Evolutionary conservation across 2,797 vertebrate species (phyloP), one percentile per base, ranked within the genome.

Genomic region (Anas acuta): DNA sequence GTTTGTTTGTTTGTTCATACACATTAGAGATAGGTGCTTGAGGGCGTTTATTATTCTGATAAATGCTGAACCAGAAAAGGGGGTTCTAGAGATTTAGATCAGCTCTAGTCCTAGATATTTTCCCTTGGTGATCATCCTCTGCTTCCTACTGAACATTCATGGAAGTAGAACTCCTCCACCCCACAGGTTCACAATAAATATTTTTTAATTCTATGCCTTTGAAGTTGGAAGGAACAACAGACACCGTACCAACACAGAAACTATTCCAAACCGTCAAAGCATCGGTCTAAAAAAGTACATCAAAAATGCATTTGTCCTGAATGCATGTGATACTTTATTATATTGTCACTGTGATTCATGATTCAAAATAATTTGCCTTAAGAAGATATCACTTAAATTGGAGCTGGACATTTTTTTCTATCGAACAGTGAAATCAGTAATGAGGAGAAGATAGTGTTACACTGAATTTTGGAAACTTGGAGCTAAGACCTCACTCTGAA

Each of bases 341-440:
- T 83, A 78, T 81, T 93, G 76, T 90, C 86, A 89, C 43, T 78
- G 75, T 84, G 92, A 92, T 93, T 81, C 77, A 84, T 73, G 58
- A 89, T 66, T 75, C 77, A 90, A 81, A 95, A 81, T 90, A 3
- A 72, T 78, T 91, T 83, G 12, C 62, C 37, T 81, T 92, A 72
- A 86, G 45, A 89, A 0, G 0, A 19, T 89, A 89, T 58, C 10
- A 84, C 83, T 90, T 69, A 51, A 86, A 84, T 72, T 66, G 41
- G 45, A 94, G 30, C 5, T 79, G 60, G 13, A 25, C 33, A 8
- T 2, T 84, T 83, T 93, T 54, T 12, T 49, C 9, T 81, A 75
- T 30, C 22, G 16, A 73, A 57, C 4, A 43, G 8, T 9, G 1
- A 87, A 95, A 90, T 76, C 60, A 71, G 12, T 41, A 93, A 79